Evolutionary conservation across 2,797 vertebrate species (phyloP).

Genomic region (Simalia tracyae): DNA sequence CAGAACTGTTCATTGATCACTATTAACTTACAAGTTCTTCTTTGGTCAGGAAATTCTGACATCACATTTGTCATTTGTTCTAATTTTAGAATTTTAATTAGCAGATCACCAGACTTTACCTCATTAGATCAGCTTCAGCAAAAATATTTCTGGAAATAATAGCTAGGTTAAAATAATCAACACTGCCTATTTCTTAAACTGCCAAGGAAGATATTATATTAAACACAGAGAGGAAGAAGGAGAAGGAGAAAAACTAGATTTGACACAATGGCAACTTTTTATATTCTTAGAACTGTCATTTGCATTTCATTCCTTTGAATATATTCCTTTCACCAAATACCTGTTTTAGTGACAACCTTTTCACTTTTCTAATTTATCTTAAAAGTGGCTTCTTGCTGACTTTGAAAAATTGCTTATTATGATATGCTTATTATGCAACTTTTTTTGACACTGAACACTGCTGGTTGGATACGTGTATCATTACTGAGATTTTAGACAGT

Average conservation of each 20-base stretch:
- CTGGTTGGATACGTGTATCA: slow-evolving; percentile 31
- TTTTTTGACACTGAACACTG: slow-evolving; percentile 44
- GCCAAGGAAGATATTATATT: slow-evolving; percentile 44
- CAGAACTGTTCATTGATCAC: slow-evolving; percentile 79
- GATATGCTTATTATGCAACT: slow-evolving; percentile 28
- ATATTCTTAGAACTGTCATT: neutral
- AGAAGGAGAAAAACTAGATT: slow-evolving; percentile 36
- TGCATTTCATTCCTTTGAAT: slow-evolving; percentile 46
- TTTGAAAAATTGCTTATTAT: slow-evolving; percentile 39
- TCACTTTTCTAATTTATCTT: slow-evolving; percentile 39
- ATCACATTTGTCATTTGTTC: slow-evolving; percentile 76
- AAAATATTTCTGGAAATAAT: slow-evolving; percentile 80
- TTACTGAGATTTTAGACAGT: slow-evolving; percentile 5
- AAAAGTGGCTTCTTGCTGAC: slow-evolving; percentile 20
- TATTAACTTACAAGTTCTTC: slow-evolving; percentile 69
- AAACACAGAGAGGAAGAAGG: slow-evolving; percentile 12
- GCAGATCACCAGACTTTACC: slow-evolving; percentile 77
- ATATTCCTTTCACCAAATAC: slow-evolving; percentile 18
- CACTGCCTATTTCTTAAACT: slow-evolving; percentile 46
- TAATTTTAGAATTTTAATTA: slow-evolving; percentile 94
- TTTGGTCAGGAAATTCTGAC: slow-evolving; percentile 78
- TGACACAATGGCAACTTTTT: slow-evolving; percentile 37
- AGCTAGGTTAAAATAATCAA: slow-evolving; percentile 67
- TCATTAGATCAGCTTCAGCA: slow-evolving; percentile 79
- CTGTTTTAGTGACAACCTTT: slow-evolving; percentile 46